A percentile compares a stretch with the other conserved stretches of the same genome.
Evolutionary conservation across 2,888 invertebrate species (phyloP).

Genomic region (Epistrophella euchroma): DNA sequence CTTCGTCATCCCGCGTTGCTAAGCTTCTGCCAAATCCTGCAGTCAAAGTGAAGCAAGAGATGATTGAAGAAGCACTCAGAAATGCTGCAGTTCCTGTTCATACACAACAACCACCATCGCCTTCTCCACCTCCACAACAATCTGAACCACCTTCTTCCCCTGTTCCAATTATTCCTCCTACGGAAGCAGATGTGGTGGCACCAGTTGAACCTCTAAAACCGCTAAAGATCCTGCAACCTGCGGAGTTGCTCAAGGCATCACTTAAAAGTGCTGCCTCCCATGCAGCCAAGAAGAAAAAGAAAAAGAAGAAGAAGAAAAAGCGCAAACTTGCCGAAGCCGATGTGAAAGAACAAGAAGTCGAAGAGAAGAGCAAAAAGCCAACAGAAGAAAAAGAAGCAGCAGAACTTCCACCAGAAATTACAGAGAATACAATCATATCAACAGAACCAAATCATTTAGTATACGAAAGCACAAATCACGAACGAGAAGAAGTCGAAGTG

Average conservation of each 20-base stretch:
- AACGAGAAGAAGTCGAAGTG: constrained; percentile 76
- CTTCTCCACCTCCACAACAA: constrained; percentile 54
- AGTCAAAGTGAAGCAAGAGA: constrained; percentile 83
- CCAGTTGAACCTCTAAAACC: constrained; percentile 58
- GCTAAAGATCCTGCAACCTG: constrained; percentile 52
- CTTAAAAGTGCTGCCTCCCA: constrained; percentile 29
- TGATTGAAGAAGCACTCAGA: constrained; percentile 70
- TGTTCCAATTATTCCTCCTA: constrained; percentile 34
- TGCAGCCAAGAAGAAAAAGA: constrained; percentile 77
- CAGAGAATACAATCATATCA: constrained; percentile 72
- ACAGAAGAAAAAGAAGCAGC: constrained; percentile 7
- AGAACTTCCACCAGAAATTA: constrained; percentile 22
- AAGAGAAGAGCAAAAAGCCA: constrained; percentile 42
- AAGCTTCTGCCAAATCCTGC: constrained; percentile 83
- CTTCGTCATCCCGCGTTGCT: constrained; percentile 80
- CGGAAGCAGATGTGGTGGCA: constrained; percentile 73
- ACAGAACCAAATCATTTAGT: constrained; percentile 77
- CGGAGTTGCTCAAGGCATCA: constrained; percentile 23
- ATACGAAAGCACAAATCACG: constrained; percentile 78
- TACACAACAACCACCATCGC: constrained; percentile 29
- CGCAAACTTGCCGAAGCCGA: constrained; percentile 79
- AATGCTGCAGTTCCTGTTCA: constrained; percentile 36
- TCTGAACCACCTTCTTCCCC: constrained; percentile 46
- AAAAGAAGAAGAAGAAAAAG: constrained; percentile 77
- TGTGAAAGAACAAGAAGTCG: constrained; percentile 57